Base-by-base conservation (phyloP, 2,797 vertebrate genomes). In the Lagorchestes hirsutus region DNA sequence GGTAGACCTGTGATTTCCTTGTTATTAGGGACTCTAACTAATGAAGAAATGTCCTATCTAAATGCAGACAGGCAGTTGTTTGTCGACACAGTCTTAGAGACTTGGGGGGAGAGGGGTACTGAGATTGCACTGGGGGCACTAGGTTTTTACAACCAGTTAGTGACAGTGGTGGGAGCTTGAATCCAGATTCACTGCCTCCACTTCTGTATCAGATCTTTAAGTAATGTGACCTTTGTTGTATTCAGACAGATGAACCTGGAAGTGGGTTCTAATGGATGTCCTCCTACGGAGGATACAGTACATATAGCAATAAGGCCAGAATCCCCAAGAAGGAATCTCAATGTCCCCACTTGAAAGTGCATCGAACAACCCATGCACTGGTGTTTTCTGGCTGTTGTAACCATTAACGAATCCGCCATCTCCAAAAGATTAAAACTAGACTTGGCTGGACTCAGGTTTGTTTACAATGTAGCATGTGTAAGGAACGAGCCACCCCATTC, bases 381-480 rank as follows among this genome's bases (percentile, higher is more conserved):
- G 24, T 93, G 74, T 95, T 97, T 96, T 95, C 96, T 59, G 94
- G 59, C 74, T 10, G 46, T 59, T 55, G 13, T 67, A 91, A 95
- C 94, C 95, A 97, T 95, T 97, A 97, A 93, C 93, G 95, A 96
- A 96, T 94, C 93, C 96, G 0, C 0, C 0, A 9, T 96, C 97
- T 97, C 96, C 97, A 96, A 95, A 97, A 97, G 96, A 98, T 98
- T 98, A 98, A 5, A 52, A 98, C 98, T 98, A 98, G 98, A 98
- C 98, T 93, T 93, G 54, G 62, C 92, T 91, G 95, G 96, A 55
- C 97, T 95, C 91, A 82, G 2, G 40, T 97, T 93, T 98, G 96
- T 97, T 97, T 97, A 97, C 67, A 95, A 62, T 95, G 92, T 91
- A 93, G 93, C 97, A 97, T 96, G 98, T 96, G 0, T 94, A 97